A percentile compares a stretch with the other conserved stretches of the same genome.
Conservation (phyloP, 1,140 invertebrate species). For the Zaprionus vittiger region DNA sequence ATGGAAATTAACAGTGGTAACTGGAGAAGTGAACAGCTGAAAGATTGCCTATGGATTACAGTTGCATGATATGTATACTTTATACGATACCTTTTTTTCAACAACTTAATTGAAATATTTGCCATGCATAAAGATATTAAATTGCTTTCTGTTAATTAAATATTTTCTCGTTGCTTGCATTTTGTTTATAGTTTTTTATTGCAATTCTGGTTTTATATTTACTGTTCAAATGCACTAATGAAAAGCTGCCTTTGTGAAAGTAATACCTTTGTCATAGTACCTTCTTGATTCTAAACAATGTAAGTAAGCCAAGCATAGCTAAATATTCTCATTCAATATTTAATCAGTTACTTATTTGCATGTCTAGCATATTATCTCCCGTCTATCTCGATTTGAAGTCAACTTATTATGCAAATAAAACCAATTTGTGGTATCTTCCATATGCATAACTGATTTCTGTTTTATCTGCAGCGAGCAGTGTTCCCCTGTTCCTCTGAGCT, state of each 20-base stretch:
- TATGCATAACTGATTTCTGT: slow-evolving; percentile 3
- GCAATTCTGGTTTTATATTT: too few relatives aligned
- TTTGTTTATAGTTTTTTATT: not conserved
- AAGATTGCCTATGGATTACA: not conserved
- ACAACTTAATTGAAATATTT: not conserved
- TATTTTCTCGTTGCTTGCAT: not conserved
- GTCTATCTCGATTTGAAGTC: not conserved
- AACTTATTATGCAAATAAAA: not conserved
- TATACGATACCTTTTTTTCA: not conserved
- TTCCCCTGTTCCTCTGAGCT: not conserved
- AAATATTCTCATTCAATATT: too few relatives aligned
- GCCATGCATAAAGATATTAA: not conserved
- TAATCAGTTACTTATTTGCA: not conserved
- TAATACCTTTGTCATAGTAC: too few relatives aligned
- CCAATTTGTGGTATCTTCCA: slow-evolving; percentile 2
- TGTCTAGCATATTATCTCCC: not conserved
- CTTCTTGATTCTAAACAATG: too few relatives aligned
- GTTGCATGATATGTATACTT: not conserved
- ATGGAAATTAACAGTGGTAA: slow-evolving; percentile 60
- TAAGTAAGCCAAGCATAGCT: too few relatives aligned
- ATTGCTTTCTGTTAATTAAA: not conserved
- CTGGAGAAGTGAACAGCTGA: not conserved
- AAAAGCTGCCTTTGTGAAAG: too few relatives aligned
- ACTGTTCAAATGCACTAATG: too few relatives aligned
- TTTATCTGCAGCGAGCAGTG: not conserved